A percentile compares a stretch with the other conserved stretches of the same genome.
Evolutionary conservation across 2,797 vertebrate species (phyloP).

Genomic region (Gadopsis marmoratus): DNA sequence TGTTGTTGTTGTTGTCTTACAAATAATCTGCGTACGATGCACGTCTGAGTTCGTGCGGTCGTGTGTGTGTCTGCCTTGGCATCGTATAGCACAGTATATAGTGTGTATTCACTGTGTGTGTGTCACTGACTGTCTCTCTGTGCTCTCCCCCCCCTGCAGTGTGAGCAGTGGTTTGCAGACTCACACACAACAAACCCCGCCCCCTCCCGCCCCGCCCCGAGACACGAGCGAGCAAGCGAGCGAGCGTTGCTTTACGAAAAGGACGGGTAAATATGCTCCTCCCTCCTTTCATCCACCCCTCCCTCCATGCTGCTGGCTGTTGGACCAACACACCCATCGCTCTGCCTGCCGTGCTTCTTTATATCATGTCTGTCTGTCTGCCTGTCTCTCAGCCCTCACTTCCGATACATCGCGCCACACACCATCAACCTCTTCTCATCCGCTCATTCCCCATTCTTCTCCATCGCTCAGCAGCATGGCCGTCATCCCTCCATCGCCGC

Average conservation of each 20-base stretch:
- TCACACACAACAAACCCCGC: conserved; percentile 73
- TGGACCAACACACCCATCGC: conserved; percentile 6
- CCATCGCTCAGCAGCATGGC: conserved; percentile 20
- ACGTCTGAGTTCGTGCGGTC: not conserved
- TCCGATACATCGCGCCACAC: not conserved
- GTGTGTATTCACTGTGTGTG: conserved; percentile 4
- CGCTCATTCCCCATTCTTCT: not conserved
- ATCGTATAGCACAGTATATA: not conserved
- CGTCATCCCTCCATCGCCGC: conserved; percentile 16
- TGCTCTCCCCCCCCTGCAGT: conserved; percentile 74
- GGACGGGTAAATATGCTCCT: conserved; percentile 79
- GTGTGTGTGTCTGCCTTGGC: not conserved
- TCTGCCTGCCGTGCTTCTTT: conserved; percentile 9
- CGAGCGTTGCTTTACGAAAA: conserved; percentile 63
- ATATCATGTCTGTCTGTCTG: no score
- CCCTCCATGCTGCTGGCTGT: conserved; percentile 16
- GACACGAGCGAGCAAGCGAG: conserved; percentile 44
- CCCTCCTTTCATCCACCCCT: conserved; percentile 39
- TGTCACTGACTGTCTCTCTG: conserved; percentile 69
- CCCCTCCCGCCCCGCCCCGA: conserved; percentile 62
- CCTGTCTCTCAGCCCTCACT: not conserved
- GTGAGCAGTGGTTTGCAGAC: conserved; percentile 78
- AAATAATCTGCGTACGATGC: no score
- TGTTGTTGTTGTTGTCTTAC: no score
- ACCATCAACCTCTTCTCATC: not conserved